phyloP scores from a whole-genome alignment of 1,140 invertebrate species.

The Brachionus calyciflorus region DNA sequence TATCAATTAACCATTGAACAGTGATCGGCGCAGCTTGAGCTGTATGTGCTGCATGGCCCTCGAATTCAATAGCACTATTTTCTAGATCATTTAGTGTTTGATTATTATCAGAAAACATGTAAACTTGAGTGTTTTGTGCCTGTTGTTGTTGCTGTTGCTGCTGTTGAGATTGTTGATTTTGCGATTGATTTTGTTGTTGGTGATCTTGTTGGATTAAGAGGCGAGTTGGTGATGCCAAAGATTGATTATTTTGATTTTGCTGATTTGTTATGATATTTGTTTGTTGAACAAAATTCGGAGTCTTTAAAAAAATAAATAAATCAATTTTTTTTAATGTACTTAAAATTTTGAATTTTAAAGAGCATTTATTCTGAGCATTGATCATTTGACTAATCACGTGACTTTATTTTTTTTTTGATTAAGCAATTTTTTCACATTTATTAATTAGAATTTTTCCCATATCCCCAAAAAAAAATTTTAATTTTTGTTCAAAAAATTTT shows the following conservation, averaged over 20 bases:
- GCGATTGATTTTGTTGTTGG: not conserved
- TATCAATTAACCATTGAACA: conserved; percentile 80
- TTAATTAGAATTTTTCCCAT: too few species aligned
- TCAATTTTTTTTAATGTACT: not conserved
- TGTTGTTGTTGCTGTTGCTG: not conserved
- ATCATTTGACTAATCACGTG: too few species aligned
- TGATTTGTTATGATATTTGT: not conserved
- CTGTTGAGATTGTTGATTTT: not conserved
- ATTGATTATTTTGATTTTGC: not conserved
- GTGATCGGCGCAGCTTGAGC: conserved; percentile 39
- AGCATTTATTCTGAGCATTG: not conserved
- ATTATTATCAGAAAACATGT: conserved; percentile 20
- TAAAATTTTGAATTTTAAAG: not conserved
- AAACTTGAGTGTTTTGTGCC: conserved; percentile 3
- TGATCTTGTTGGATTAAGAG: not conserved
- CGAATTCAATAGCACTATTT: not conserved
- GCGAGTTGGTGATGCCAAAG: not conserved
- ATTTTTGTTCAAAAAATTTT: too few species aligned
- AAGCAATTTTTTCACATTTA: too few species aligned
- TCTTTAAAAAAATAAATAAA: not conserved
- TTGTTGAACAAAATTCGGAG: conserved; percentile 6
- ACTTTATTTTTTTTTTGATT: too few species aligned
- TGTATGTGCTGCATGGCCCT: conserved; percentile 39
- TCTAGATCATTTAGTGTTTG: not conserved
- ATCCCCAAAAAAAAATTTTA: too few species aligned